Base-by-base conservation (phyloP, 2,797 vertebrate genomes). In the Typhlichthys eigenmanni region DNA sequence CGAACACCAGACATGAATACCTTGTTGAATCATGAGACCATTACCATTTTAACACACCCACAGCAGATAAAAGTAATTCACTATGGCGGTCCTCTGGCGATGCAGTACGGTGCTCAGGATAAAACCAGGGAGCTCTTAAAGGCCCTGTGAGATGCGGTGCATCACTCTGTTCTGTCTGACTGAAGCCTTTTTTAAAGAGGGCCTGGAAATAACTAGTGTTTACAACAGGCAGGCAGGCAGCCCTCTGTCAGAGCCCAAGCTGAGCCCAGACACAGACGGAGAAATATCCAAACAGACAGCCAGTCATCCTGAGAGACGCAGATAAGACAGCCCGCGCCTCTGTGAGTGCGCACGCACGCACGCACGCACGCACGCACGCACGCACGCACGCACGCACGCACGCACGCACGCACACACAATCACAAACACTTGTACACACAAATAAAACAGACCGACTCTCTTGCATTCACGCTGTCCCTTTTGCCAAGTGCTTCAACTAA, bases 191-290 rank as follows among this genome's bases (percentile, higher is more conserved):
- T 67, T 53, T 57, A 81, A 85, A 81, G 72, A 62, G 64, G 49
- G 61, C 72, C 81, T 85, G 77, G 83, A 89, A 85, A 88, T 78
- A 88, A 82, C 74, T 16, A 69, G 65, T 80, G 82, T 82, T 88
- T 85, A 80, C 79, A 82, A 66, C 67, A 34, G 24, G 8, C 45
- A 56, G 70, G 72, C 75, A 75, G 74, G 59, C 64, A 72, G 68
- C 16, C 66, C 49, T 53, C 75, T 53, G 19, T 77, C 71, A 68
- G 43, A 17, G 45, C 5, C 13, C 11, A 2, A 58, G 6, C 12
- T 7, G 13, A 8, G 6, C 16, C 62, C 9, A 55, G 48, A 74
- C 64, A 81, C 83, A 80, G 84, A 90, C 66, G 78, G 83, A 86
- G 75, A 76, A 83, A 86, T 70, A 84, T 76, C 68, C 56, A 60